Evolutionary conservation across 2,888 invertebrate species (phyloP).

Genomic region (Eustalomyia histrio): DNA sequence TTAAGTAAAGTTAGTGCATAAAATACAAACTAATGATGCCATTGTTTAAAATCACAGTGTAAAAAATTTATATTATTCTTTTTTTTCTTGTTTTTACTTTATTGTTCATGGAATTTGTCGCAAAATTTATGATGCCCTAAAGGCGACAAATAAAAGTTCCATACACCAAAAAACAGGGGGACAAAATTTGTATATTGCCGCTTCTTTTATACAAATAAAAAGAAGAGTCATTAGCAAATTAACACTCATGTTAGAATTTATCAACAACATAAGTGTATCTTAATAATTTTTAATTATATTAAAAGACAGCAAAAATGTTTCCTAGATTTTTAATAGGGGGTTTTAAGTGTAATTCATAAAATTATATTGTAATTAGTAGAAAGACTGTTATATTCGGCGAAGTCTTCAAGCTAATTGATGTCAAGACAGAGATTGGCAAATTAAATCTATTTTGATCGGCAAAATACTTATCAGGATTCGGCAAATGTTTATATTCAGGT

Average conservation of each 20-base stretch:
- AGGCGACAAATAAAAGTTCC: slow-evolving; percentile 48
- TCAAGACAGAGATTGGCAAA: too few species aligned
- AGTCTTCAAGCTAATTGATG: too few species aligned
- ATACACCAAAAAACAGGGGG: slow-evolving; percentile 24
- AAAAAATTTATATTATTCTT: slow-evolving; percentile 49
- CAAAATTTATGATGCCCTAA: slow-evolving; percentile 60
- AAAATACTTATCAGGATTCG: too few species aligned
- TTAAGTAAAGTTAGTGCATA: slow-evolving; percentile 54
- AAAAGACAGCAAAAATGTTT: too few species aligned
- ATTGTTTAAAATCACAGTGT: slow-evolving; percentile 63
- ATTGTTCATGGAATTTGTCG: slow-evolving; percentile 63
- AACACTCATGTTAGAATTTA: slow-evolving; percentile 60
- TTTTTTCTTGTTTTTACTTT: slow-evolving; percentile 12
- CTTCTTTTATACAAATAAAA: slow-evolving; percentile 9
- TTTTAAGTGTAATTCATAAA: too few species aligned
- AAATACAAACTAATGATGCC: slow-evolving; percentile 65
- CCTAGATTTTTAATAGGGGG: too few species aligned
- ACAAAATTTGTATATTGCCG: slow-evolving; percentile 25
- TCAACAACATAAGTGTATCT: slow-evolving; percentile 11
- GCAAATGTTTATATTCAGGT: too few species aligned
- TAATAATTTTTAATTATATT: neutral
- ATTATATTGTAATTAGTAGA: too few species aligned
- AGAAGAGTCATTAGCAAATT: slow-evolving; percentile 62
- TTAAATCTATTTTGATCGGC: too few species aligned
- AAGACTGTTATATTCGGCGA: too few species aligned